phyloP scores from a whole-genome alignment of 2,113 vertebrate species.

The Tyto alba region DNA sequence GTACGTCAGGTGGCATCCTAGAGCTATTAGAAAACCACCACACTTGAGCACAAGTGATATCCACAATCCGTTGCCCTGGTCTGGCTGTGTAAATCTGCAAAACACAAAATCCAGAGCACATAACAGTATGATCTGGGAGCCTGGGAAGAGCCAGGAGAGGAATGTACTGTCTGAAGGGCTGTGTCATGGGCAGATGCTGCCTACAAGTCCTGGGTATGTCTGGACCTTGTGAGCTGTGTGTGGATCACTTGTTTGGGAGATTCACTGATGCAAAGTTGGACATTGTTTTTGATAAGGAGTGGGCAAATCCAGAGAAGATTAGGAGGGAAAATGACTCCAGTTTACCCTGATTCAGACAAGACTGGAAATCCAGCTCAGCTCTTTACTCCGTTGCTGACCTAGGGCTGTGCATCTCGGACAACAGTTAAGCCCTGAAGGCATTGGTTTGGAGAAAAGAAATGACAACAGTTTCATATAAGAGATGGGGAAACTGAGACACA shows the following conservation, averaged over 20 bases:
- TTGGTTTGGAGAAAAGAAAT: not conserved
- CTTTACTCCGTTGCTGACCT: not conserved
- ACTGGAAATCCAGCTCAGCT: not conserved
- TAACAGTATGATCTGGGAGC: not conserved
- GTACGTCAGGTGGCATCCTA: not conserved
- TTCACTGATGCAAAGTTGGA: not conserved
- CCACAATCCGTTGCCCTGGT: not conserved
- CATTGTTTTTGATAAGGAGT: not conserved
- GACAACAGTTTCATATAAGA: not conserved
- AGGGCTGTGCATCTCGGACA: not conserved
- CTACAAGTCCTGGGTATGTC: not conserved
- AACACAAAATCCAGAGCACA: not conserved
- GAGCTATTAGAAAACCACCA: not conserved
- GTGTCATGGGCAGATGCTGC: not conserved
- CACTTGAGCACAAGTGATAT: not conserved
- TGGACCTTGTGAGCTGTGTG: not conserved
- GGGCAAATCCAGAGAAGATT: not conserved
- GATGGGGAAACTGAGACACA: not conserved
- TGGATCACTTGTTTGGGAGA: not conserved
- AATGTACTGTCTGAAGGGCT: not conserved
- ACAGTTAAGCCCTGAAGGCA: not conserved
- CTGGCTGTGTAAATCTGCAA: not conserved
- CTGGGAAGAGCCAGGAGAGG: not conserved
- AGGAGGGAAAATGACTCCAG: not conserved
- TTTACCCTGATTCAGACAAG: not conserved